Evolutionary conservation across 2,888 invertebrate genomes (phyloP), one percentile per base, ranked within the genome.

Genomic region (Tuta absoluta): DNA sequence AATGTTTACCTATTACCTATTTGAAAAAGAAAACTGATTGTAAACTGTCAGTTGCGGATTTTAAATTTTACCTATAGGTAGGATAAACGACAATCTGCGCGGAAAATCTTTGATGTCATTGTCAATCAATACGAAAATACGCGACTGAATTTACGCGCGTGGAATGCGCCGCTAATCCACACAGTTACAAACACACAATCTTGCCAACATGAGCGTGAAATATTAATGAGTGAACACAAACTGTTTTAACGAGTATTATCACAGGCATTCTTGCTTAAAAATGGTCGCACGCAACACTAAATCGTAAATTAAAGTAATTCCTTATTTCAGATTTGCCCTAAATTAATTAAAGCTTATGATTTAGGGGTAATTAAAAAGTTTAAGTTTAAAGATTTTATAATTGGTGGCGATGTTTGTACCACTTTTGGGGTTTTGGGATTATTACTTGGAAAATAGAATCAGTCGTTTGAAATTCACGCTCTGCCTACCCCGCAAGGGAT

Each of bases 221-320:
- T 75, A 73, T 76, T 80, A 84, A 84, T 79, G 81, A 78, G 76
- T 67, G 68, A 72, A 75, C 75, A 78, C 80, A 49, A 77, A 78
- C 73, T 33, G 74, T 80, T 79, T 75, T 72, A 38, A 77, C 70
- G 75, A 77, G 78, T 75, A 59, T 65, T 65, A 65, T 69, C 76
- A 72, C 73, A 69, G 72, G 41, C 41, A n/a, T 41, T 41, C n/a
- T 41, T 41, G 41, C 41, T 41, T 41, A 12, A n/a, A n/a, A 41
- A 41, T 41, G 41, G 14, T 48, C 48, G 19, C 51, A 23, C 62
- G 60, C 64, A 64, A 56, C 56, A 3, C 17, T n/a, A 8, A 28
- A 28, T 61, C 61, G 61, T 61, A 61, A 61, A 61, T 61, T 61
- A 23, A 49, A 61, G 53, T 53, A 51, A 62, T 62, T 51, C 21